These are phyloP conservation scores for Scaptomyza graminum DNA, from an alignment of 1,140 invertebrate species.

Conservation along the genomic window DNA sequence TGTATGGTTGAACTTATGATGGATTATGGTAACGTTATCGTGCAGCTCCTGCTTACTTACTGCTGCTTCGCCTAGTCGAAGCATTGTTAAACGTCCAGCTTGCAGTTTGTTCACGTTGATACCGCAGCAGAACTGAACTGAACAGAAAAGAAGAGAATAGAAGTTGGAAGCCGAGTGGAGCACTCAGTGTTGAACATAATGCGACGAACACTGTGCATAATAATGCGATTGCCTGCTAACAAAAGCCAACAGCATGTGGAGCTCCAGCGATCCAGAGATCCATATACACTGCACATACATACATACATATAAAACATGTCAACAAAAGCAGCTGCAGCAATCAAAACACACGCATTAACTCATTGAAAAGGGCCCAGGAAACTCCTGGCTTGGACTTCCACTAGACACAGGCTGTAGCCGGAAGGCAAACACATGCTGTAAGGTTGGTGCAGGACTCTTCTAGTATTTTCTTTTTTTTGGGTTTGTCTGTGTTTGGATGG, in stretches of 20 bases:
- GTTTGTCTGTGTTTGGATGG: constrained; percentile 1
- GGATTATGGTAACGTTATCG: constrained; percentile 64
- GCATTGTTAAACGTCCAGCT: constrained; percentile 36
- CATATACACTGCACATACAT: neutral
- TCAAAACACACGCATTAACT: constrained; percentile 50
- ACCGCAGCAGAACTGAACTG: neutral
- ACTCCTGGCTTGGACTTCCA: neutral
- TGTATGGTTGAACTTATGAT: constrained; percentile 67
- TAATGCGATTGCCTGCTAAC: constrained; percentile 66
- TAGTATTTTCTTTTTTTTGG: neutral
- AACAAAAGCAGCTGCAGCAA: constrained; percentile 34
- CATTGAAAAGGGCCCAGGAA: constrained; percentile 24
- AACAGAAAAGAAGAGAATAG: neutral
- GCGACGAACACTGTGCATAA: constrained; percentile 50
- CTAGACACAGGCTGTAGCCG: constrained; percentile 30
- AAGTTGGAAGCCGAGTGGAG: constrained; percentile 1
- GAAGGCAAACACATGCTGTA: constrained; percentile 65
- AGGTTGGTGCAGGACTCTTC: constrained; percentile 8
- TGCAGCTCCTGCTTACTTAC: constrained; percentile 15
- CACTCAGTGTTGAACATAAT: constrained; percentile 60
- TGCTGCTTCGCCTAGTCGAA: neutral
- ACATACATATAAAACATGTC: constrained; percentile 13
- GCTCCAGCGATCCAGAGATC: neutral
- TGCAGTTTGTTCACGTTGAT: constrained; percentile 32
- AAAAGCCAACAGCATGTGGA: constrained; percentile 23